Conservation (phyloP, 30 jellyfish, hydroid and myxozoan species). For the Chrysaora quinquecirrha region DNA sequence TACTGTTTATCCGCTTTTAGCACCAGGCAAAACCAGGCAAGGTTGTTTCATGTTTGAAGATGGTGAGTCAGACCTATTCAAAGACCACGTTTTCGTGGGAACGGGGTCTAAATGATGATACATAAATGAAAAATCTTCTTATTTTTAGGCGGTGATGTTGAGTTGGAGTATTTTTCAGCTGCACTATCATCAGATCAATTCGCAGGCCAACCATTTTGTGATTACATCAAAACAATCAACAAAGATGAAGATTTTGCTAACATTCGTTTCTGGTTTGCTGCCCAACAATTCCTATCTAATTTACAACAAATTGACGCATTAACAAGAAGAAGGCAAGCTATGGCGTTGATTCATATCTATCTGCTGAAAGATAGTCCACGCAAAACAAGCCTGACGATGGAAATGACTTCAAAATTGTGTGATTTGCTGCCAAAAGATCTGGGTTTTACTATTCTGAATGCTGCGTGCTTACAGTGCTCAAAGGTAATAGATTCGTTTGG, state of each 20-base stretch:
- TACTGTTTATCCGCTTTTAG: no score
- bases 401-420: slow-evolving; percentile 35
- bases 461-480: slow-evolving; percentile 71
- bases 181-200: slow-evolving; percentile 81
- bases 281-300: slow-evolving; percentile 68
- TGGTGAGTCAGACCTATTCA: no score
- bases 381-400: slow-evolving; percentile 38
- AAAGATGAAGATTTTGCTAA: slow-evolving; percentile 66
- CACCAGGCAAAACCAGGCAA: no score
- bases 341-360: slow-evolving; percentile 63
- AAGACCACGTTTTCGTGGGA: no score
- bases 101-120: no score
- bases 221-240: slow-evolving; percentile 44
- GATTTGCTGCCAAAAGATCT: slow-evolving; percentile 63
- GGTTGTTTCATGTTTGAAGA: no score
- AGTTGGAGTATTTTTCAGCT: slow-evolving; percentile 56
- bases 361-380: slow-evolving; percentile 57
- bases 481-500: slow-evolving; percentile 30
- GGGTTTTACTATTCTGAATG: slow-evolving; percentile 56
- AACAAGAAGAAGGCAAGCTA: slow-evolving; percentile 65
- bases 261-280: slow-evolving; percentile 85
- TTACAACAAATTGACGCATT: slow-evolving; percentile 48
- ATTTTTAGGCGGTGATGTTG: slow-evolving; percentile 6
- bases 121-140: no score
- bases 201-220: slow-evolving; percentile 97